phyloP scores from a whole-genome alignment of 2,113 vertebrate genomes.

The Chloropsis hardwickii region DNA sequence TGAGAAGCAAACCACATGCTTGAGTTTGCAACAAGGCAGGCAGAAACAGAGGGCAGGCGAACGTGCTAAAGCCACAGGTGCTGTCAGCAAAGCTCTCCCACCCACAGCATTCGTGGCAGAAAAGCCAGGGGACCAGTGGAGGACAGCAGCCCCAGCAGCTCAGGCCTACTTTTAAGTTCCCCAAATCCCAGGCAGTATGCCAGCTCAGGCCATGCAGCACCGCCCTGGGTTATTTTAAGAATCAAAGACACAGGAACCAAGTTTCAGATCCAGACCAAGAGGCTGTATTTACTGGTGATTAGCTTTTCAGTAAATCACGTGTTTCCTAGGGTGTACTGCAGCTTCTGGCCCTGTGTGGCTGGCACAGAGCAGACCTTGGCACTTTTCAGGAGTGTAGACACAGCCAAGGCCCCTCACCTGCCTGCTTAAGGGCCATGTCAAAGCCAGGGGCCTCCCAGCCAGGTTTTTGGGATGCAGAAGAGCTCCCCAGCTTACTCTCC shows the following conservation, averaged over 20 bases:
- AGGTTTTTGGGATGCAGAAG: background rate
- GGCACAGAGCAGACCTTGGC: background rate
- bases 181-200: background rate
- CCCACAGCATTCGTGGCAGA: accelerated
- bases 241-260: accelerated
- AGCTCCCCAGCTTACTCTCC: background rate
- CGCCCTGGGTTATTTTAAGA: accelerated
- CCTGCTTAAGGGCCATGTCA: background rate
- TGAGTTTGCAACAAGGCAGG: background rate
- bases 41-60: background rate
- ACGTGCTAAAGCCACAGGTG: background rate
- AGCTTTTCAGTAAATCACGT: background rate
- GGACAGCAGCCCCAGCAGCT: background rate
- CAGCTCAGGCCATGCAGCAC: accelerated
- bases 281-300: accelerated
- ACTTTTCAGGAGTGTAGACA: accelerated
- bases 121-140: background rate
- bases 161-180: background rate
- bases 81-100: background rate
- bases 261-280: accelerated
- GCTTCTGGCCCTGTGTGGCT: background rate
- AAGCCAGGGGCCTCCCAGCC: accelerated
- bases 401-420: background rate
- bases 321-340: background rate
- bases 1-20: background rate